These are phyloP conservation scores for Alca torda DNA, from an alignment of 2,797 vertebrate genomes.

Conservation along the genomic window DNA sequence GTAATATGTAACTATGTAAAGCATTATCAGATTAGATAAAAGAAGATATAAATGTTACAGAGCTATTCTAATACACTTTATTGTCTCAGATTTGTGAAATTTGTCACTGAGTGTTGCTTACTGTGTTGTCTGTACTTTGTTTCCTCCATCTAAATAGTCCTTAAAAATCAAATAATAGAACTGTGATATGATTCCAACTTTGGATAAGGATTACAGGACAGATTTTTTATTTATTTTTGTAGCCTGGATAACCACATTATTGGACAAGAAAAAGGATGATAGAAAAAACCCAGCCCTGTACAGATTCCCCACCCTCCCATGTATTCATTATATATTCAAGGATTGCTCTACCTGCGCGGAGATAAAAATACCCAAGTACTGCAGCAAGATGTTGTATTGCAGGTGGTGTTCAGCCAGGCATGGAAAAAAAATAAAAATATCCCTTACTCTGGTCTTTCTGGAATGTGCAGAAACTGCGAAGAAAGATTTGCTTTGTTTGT, in stretches of 20 bases:
- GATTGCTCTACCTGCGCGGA: neutral
- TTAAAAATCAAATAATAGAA: neutral
- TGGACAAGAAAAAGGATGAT: neutral
- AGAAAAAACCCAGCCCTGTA: neutral
- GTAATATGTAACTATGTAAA: neutral
- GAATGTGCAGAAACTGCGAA: neutral
- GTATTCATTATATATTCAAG: neutral
- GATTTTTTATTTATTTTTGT: neutral
- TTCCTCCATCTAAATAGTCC: neutral
- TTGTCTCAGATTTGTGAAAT: neutral
- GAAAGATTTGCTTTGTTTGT: neutral
- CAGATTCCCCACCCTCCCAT: neutral
- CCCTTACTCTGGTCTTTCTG: neutral
- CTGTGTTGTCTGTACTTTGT: neutral
- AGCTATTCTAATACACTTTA: neutral
- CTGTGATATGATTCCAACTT: neutral
- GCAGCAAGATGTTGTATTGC: slow-evolving; percentile 14
- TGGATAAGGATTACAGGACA: neutral
- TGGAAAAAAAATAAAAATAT: neutral
- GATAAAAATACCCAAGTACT: slow-evolving; percentile 22
- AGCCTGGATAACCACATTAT: neutral
- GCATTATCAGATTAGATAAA: neutral
- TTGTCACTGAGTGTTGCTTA: neutral
- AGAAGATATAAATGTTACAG: neutral
- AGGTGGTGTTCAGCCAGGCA: neutral